Evolutionary conservation across 2,797 vertebrate species (phyloP), one percentile per base, ranked within the genome.

Genomic region (Podarcis siculus): DNA sequence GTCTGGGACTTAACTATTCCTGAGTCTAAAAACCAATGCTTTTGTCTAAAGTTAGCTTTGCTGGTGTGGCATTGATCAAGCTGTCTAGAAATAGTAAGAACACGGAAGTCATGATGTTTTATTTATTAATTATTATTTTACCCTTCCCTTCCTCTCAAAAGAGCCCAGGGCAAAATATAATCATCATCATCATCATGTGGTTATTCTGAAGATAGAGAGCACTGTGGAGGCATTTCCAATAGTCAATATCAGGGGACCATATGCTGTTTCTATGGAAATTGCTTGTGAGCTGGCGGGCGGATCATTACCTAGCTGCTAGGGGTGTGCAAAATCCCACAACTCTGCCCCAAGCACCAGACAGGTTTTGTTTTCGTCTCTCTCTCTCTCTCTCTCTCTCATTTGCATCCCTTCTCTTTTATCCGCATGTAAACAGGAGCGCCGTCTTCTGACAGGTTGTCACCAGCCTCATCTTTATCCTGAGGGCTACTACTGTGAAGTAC

Each of bases 401-500:
- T 93, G 79, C 92, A 95, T 94, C 93, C 71, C 6, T 87, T 85
- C 85, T 84, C 85, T 93, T 93, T 94, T 85, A 95, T 93, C 85
- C 79, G 75, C 81, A 87, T 88, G 90, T 5, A 89, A 94, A 0
- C 86, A 89, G 8, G 76, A 94, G 80, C 90, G 89, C 55, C 86
- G 82, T 79, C 30, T 84, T 92, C 93, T 21, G 42, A 94, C 92
- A 90, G 92, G 93, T 85, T 93, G 92, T 93, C 90, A 92, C 90
- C 78, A 71, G 85, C 9, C 87, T 82, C 90, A 21, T 86, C 92
- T 87, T 91, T 93, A 79, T 95, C 92, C 93, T 92, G 89, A 92
- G 92, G 91, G 93, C 85, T 91, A 8, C 88, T 91, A 86, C 85
- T 88, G 1, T 3, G 77, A 73, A 3, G 55, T 64, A 80, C 84